Evolutionary conservation across 1,140 invertebrate genomes (phyloP).

Genomic region (Drosophila santomea): DNA sequence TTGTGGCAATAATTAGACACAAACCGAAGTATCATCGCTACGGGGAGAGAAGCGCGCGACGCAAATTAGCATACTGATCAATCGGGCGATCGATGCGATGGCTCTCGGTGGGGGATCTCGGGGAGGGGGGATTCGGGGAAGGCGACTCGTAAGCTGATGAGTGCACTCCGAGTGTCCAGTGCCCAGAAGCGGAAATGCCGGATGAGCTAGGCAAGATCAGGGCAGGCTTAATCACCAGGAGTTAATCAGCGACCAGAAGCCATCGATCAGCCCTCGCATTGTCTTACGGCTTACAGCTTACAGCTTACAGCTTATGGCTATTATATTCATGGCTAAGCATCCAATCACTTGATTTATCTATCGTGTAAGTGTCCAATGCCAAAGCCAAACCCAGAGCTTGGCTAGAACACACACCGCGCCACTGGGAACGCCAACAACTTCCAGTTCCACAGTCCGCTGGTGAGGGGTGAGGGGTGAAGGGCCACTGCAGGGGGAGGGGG

Average conservation of each 20-base stretch:
- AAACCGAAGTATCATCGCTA: constrained; percentile 64
- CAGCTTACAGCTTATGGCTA: constrained; percentile 1
- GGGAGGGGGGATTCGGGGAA: not conserved
- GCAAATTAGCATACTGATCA: constrained; percentile 41
- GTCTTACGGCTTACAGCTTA: constrained; percentile 4
- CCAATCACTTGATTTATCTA: constrained; percentile 47
- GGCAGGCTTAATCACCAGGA: constrained; percentile 15
- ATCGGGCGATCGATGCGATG: constrained; percentile 1
- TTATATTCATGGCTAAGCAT: not conserved
- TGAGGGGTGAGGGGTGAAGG: not conserved
- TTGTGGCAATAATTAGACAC: constrained; percentile 72
- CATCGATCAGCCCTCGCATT: constrained; percentile 45
- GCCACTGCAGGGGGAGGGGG: not conserved
- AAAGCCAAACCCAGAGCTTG: constrained; percentile 34
- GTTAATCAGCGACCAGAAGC: constrained; percentile 27
- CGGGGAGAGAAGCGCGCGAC: constrained; percentile 3
- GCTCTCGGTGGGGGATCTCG: constrained; percentile 5
- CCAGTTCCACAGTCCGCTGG: no score
- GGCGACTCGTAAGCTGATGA: constrained; percentile 11
- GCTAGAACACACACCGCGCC: constrained; percentile 42
- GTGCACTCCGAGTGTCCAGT: not conserved
- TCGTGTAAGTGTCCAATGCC: constrained; percentile 46
- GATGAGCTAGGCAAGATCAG: constrained; percentile 48
- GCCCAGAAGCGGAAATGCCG: constrained; percentile 37
- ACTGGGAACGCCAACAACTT: constrained; percentile 1